Evolutionary conservation across 2,797 vertebrate species (phyloP).

Genomic region (Cossypha niveicapilla): DNA sequence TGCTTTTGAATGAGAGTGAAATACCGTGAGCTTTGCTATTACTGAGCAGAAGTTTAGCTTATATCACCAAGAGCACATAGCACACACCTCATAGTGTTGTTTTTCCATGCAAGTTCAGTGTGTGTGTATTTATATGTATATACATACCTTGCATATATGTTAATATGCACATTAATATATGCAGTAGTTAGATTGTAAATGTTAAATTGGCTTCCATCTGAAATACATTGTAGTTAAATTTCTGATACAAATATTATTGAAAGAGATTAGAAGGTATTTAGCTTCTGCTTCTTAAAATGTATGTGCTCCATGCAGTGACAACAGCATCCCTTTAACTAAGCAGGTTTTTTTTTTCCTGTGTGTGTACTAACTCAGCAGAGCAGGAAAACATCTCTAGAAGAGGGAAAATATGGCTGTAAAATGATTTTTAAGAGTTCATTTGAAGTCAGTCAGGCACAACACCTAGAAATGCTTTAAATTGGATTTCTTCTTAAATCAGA

Average conservation of each 20-base stretch:
- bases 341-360: not conserved
- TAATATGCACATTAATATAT: not conserved
- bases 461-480: constrained; percentile 16
- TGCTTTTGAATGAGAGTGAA: not conserved
- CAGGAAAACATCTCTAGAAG: not conserved
- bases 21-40: not conserved
- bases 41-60: not conserved
- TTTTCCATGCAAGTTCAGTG: not conserved
- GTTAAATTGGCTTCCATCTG: not conserved
- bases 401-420: constrained; percentile 8
- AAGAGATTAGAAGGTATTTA: not conserved
- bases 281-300: not conserved
- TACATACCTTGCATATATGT: not conserved
- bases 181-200: not conserved
- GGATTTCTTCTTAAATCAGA: constrained; percentile 7
- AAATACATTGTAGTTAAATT: not conserved
- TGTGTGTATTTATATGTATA: not conserved
- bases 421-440: constrained; percentile 28
- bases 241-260: not conserved
- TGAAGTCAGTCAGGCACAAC: constrained; percentile 17
- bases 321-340: not conserved
- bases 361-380: not conserved
- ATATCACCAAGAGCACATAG: not conserved
- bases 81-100: not conserved
- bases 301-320: not conserved